Base-by-base conservation (phyloP, 2,888 invertebrate species). In the Eumacrocentrus americanus region DNA sequence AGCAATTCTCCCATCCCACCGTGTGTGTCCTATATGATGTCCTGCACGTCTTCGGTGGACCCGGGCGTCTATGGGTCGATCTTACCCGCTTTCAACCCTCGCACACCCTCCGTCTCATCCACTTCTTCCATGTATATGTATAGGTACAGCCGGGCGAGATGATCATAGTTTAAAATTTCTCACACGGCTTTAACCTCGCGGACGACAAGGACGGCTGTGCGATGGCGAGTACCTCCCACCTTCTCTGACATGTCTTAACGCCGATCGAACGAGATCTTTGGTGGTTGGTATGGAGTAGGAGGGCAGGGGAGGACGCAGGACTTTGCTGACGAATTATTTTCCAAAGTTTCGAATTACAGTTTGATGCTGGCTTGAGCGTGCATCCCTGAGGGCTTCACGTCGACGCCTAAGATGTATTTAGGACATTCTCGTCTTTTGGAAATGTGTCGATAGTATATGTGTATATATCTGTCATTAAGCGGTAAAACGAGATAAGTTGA, bases 111-210 rank as follows among this genome's bases (percentile, higher is more conserved):
- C 18, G 25, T 47, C 51, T 37, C 50, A 38, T 62, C 55, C 64
- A 60, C 62, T 48, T 61, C 46, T 58, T 50, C 35, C 29, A 3
- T 50, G 14, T 22, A 11, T 20, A 23, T 12, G 25, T 20, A 22
- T 37, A 16, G 5, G 12, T 40, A 40, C 42, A 20, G 50, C 35
- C 59, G 65, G 65, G 61, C 58, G 74, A 73, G 75, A 77, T 74
- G 76, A 78, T 76, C 74, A 75, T 73, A 76, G 77, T 78, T 79
- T 78, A 77, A 78, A 79, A 78, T 78, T 78, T 78, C 74, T 78
- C 76, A 75, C 78, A 75, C 77, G 78, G 67, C 68, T 67, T 65
- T n/a, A n/a, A 61, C 66, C 68, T 68, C 68, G 70, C 72, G 69
- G 65, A 67, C 68, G 69, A 69, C 67, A 67, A 65, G 67, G 60